These are phyloP conservation scores for Hemichromis elongatus DNA, from an alignment of 2,113 vertebrate genomes.

Conservation along the genomic window DNA sequence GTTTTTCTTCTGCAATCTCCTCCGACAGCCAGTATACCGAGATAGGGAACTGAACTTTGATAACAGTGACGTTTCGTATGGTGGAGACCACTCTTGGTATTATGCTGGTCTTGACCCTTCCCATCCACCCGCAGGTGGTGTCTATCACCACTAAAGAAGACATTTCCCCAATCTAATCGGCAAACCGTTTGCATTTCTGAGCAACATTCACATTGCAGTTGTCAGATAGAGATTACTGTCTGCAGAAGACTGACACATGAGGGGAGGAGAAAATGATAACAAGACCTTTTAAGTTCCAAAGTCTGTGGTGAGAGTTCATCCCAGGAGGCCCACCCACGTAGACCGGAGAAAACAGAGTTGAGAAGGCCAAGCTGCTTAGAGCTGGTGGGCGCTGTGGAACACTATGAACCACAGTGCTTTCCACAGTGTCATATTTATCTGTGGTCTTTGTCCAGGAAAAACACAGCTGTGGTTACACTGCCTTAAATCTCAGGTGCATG, in stretches of 20 bases:
- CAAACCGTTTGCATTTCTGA: not conserved
- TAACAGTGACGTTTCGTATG: not conserved
- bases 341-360: not conserved
- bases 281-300: not conserved
- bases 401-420: not conserved
- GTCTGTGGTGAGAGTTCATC: conserved; percentile 8
- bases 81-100: conserved; percentile 1
- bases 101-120: not conserved
- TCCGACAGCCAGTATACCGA: not conserved
- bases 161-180: conserved; percentile 24
- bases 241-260: not conserved
- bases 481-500: not conserved
- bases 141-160: conserved; percentile 23
- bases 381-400: not conserved
- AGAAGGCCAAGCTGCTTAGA: conserved; percentile 25
- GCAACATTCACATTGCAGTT: not conserved
- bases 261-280: conserved; percentile 6
- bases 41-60: conserved; percentile 9
- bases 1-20: conserved; percentile 19
- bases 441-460: conserved; percentile 32
- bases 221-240: conserved; percentile 3
- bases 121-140: conserved; percentile 33
- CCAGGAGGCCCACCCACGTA: conserved; percentile 50
- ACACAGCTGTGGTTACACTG: not conserved
- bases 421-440: conserved; percentile 35